Conservation (phyloP, 2,888 invertebrate genomes). For the Monoplex corrugatus region DNA sequence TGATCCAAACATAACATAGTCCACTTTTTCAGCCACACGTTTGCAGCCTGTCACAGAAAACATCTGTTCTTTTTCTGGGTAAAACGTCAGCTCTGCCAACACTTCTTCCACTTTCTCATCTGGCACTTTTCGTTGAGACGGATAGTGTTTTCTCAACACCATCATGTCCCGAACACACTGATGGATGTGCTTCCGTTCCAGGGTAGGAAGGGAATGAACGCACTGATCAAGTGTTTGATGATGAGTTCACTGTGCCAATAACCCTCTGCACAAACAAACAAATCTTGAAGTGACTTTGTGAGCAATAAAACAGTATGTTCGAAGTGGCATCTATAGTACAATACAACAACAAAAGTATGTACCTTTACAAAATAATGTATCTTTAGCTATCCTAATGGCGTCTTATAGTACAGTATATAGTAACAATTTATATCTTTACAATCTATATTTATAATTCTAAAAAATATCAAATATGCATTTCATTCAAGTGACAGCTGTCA, state of each 20-base stretch:
- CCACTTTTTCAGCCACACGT: slow-evolving; percentile 88
- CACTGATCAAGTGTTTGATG: slow-evolving; percentile 92
- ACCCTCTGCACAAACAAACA: slow-evolving; percentile 86
- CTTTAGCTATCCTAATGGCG: too few species aligned
- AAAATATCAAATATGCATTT: too few species aligned
- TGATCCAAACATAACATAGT: slow-evolving; percentile 64
- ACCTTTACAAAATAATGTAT: background rate
- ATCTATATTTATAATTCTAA: too few species aligned
- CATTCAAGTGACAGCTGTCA: too few species aligned
- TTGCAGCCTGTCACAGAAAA: slow-evolving; percentile 96
- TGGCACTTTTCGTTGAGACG: background rate
- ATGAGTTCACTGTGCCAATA: slow-evolving; percentile 91
- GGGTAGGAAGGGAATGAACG: slow-evolving; percentile 97
- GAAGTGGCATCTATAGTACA: too few species aligned
- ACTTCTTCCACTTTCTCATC: slow-evolving; percentile 84
- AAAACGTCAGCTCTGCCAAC: slow-evolving; percentile 87
- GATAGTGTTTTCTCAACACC: slow-evolving; percentile 60
- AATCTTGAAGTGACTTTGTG: too few species aligned
- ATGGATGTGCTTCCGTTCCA: slow-evolving; percentile 90
- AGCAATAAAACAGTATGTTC: too few species aligned
- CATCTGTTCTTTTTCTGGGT: slow-evolving; percentile 87
- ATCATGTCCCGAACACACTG: slow-evolving; percentile 89
- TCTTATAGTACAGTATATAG: too few species aligned
- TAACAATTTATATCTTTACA: too few species aligned
- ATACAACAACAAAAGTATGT: too few species aligned